Conservation (phyloP, 2,113 vertebrate species). For the Bagarius yarrelli region DNA sequence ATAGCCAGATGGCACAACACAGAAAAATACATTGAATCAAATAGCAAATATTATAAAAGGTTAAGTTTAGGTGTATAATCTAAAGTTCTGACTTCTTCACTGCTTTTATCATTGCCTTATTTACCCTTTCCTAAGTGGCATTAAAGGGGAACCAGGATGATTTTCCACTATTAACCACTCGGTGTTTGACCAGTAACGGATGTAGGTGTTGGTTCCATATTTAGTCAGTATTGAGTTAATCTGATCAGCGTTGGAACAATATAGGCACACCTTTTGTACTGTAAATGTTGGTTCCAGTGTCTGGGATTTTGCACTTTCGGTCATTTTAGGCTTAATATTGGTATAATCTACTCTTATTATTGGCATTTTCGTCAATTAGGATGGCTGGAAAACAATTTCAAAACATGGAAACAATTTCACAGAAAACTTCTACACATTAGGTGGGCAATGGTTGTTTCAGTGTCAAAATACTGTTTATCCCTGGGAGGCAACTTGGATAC, state of each 20-base stretch:
- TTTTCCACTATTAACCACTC: neutral
- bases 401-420: neutral
- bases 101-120: neutral
- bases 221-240: neutral
- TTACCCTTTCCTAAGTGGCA: neutral
- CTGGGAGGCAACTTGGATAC: neutral
- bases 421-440: neutral
- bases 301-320: too few relatives aligned
- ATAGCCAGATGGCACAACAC: neutral
- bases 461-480: neutral
- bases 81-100: neutral
- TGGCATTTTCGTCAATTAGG: neutral
- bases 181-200: neutral
- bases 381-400: too few relatives aligned
- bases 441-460: neutral
- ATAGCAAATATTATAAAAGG: neutral
- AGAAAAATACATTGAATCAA: neutral
- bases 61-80: neutral
- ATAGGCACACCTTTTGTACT: too few relatives aligned
- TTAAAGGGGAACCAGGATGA: neutral
- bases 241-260: neutral
- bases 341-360: neutral
- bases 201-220: neutral
- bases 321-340: too few relatives aligned
- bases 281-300: neutral